Percentiles rank a stretch among this genome's conserved stretches.
Evolutionary conservation across 2,113 vertebrate genomes (phyloP).

Genomic region (Podarcis muralis): DNA sequence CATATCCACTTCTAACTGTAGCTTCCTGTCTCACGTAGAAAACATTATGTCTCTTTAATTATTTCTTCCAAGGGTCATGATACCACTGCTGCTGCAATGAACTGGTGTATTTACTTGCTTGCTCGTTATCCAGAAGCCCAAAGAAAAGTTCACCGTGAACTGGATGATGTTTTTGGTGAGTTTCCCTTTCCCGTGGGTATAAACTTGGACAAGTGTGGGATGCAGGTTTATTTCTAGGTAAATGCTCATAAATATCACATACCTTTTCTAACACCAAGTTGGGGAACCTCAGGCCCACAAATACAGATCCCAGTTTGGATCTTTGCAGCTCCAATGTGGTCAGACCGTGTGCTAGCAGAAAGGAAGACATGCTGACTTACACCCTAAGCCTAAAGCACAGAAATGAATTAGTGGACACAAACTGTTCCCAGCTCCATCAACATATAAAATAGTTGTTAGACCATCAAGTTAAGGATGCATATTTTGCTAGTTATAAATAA

Average conservation of each 20-base stretch:
- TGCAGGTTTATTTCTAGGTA: background rate
- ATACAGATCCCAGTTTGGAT: too few relatives aligned
- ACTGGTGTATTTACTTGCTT: slow-evolving; percentile 87
- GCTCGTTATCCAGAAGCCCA: slow-evolving; percentile 87
- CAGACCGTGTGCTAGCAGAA: background rate
- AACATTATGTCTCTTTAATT: slow-evolving; percentile 6
- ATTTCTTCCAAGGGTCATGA: slow-evolving; percentile 88
- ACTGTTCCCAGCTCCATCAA: background rate
- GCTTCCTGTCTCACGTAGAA: background rate
- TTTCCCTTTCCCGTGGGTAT: background rate
- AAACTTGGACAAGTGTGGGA: background rate
- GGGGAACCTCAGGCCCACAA: too few relatives aligned
- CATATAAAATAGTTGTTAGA: background rate
- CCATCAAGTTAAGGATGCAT: background rate
- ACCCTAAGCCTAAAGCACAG: background rate
- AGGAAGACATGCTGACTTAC: background rate
- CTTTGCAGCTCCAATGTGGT: background rate
- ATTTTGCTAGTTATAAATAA: background rate
- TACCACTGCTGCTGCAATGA: slow-evolving; percentile 90
- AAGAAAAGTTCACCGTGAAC: slow-evolving; percentile 84
- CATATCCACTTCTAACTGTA: too few relatives aligned
- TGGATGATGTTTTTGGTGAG: slow-evolving; percentile 91
- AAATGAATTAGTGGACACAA: background rate
- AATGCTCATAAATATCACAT: background rate
- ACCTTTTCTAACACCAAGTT: background rate